Evolutionary conservation across 1,140 invertebrate genomes (phyloP).

Genomic region (Paraescarpia echinospica): DNA sequence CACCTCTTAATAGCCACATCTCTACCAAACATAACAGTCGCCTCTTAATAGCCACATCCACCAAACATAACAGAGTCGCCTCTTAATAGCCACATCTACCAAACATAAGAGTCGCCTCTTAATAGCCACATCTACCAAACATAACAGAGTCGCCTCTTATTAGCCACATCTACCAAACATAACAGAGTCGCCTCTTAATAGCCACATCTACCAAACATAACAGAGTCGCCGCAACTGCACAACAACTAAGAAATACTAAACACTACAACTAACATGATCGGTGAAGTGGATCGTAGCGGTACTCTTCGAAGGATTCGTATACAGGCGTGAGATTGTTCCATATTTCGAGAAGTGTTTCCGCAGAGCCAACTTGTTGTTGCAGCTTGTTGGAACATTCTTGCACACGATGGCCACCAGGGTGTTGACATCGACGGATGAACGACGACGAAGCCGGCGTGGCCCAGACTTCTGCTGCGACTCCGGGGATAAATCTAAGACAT

Average conservation of each 20-base stretch:
- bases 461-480: neutral
- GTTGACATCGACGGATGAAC: constrained; percentile 35
- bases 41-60: too few species aligned
- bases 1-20: too few species aligned
- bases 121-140: too few species aligned
- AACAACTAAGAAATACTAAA: neutral
- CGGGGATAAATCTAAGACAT: neutral
- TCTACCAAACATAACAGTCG: too few species aligned
- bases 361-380: constrained; percentile 39
- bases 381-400: constrained; percentile 40
- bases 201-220: too few species aligned
- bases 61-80: too few species aligned
- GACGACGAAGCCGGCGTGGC: neutral
- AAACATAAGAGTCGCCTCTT: too few species aligned
- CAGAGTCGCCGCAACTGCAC: too few species aligned
- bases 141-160: too few species aligned
- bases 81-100: too few species aligned
- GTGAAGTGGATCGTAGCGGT: constrained; percentile 46
- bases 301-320: constrained; percentile 36
- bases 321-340: constrained; percentile 41
- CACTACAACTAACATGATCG: constrained; percentile 47
- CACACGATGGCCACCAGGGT: constrained; percentile 41
- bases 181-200: too few species aligned
- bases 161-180: too few species aligned
- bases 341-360: constrained; percentile 45